Conservation (phyloP, 2,113 vertebrate genomes). For the Prietella phreatophila region DNA sequence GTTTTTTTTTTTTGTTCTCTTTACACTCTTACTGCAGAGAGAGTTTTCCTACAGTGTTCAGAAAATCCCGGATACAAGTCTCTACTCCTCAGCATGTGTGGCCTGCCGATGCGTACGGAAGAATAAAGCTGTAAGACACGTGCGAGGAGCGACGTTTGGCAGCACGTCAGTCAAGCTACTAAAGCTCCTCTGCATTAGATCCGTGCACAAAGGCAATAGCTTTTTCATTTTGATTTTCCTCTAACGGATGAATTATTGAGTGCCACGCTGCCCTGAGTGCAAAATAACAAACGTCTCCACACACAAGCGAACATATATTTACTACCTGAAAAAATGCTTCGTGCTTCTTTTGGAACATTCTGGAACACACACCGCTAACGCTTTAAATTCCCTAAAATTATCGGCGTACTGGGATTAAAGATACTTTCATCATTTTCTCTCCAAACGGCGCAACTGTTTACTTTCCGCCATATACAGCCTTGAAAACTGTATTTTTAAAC, state of each 20-base stretch:
- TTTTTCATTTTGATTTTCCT: slow-evolving; percentile 24
- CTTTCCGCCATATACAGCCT: not conserved
- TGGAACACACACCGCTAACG: not conserved
- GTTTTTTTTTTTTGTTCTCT: not conserved
- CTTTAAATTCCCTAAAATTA: not conserved
- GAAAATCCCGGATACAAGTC: not conserved
- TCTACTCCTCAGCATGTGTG: not conserved
- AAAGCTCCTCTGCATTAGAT: slow-evolving; percentile 18
- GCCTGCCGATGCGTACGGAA: not conserved
- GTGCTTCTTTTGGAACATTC: slow-evolving; percentile 11
- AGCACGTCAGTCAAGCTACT: slow-evolving; percentile 12
- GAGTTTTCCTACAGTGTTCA: not conserved
- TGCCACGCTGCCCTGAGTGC: slow-evolving; percentile 26
- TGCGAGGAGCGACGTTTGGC: slow-evolving; percentile 3
- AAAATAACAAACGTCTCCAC: slow-evolving; percentile 24
- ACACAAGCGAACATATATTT: slow-evolving; percentile 33
- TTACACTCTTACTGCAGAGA: not conserved
- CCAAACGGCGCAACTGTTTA: not conserved
- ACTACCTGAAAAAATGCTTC: slow-evolving; percentile 31
- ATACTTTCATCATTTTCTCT: not conserved
- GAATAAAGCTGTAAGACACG: slow-evolving; percentile 11
- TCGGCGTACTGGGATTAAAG: not conserved
- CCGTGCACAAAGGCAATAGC: slow-evolving; percentile 19
- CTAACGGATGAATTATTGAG: slow-evolving; percentile 50
- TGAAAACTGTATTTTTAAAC: not conserved